These are phyloP conservation scores for Noctua pronuba DNA, from an alignment of 2,888 invertebrate genomes.

Conservation along the genomic window DNA sequence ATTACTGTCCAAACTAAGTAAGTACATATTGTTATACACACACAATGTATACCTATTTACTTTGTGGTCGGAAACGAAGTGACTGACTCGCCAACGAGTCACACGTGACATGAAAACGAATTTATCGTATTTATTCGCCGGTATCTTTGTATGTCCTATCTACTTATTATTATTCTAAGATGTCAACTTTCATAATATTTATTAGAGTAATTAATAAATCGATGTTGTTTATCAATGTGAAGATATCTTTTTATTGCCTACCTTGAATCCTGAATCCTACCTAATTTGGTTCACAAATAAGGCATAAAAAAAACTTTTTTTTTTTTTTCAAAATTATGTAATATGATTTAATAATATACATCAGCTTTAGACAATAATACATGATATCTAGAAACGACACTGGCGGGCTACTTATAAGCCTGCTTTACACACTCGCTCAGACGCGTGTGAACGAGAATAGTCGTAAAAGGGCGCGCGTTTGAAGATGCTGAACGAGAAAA, in stretches of 20 bases:
- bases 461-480: background rate
- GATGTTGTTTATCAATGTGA: conserved; percentile 20
- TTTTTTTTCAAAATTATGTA: conserved; percentile 60
- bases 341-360: conserved; percentile 63
- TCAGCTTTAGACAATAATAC: conserved; percentile 56
- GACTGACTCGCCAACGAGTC: background rate
- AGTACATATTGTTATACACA: background rate
- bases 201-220: conserved; percentile 31
- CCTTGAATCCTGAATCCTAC: background rate
- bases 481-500: background rate
- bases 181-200: conserved; percentile 22
- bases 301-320: background rate
- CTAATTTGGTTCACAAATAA: background rate
- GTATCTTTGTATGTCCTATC: background rate
- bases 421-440: conserved; percentile 25
- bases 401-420: conserved; percentile 41
- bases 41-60: background rate
- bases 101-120: conserved; percentile 15
- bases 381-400: conserved; percentile 59
- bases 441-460: background rate
- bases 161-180: conserved; percentile 3
- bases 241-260: conserved; percentile 12
- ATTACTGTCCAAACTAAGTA: background rate
- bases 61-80: background rate
- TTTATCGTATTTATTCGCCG: conserved; percentile 1